Base-by-base conservation (phyloP, 2,797 vertebrate species). In the Dipus sagitta region DNA sequence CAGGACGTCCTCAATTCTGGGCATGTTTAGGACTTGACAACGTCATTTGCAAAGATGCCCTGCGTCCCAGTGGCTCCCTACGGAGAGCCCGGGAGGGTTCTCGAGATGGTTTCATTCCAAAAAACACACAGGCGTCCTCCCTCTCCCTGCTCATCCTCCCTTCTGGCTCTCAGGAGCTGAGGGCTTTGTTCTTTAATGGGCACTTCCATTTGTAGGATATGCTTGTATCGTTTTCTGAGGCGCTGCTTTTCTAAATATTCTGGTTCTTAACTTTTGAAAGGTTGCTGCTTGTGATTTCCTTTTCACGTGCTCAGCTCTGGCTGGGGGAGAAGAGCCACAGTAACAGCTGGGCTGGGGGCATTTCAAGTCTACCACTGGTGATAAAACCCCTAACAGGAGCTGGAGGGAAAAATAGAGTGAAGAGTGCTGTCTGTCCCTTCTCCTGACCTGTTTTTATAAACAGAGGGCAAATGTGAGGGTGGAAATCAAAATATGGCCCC, bases 241-340 rank as follows among this genome's bases (percentile, higher is more conserved):
- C 42, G 12, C 74, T 74, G 64, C 38, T 89, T 91, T 92, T 89
- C 85, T 92, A 79, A 93, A 90, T 95, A 88, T 96, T 90, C 95
- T 95, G 81, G 70, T 91, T 91, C 68, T 91, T 94, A 82, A 74
- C 70, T 96, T 94, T 79, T n/a, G 70, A 93, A 85, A 77, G 52
- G 82, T 83, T 91, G 47, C 64, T 90, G 92, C n/a, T 95, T 94
- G 67, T 54, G 75, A 28, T 81, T 86, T 93, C 71, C 78, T 92
- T 86, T 91, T 64, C 72, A 42, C 84, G 85, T 58, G 26, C 32
- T 64, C 42, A 74, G 47, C 28, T 72, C 47, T 91, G 71, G 32
- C 92, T 70, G 64, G 64, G 84, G 60, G 75, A 62, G 87, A 72
- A 71, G 58, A 84, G 68, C 80, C 58, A 84, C 81, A 68, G 78